Evolutionary conservation across 2,888 invertebrate species (phyloP), one percentile per base, ranked within the genome.

Genomic region (Cynaeus angustus): DNA sequence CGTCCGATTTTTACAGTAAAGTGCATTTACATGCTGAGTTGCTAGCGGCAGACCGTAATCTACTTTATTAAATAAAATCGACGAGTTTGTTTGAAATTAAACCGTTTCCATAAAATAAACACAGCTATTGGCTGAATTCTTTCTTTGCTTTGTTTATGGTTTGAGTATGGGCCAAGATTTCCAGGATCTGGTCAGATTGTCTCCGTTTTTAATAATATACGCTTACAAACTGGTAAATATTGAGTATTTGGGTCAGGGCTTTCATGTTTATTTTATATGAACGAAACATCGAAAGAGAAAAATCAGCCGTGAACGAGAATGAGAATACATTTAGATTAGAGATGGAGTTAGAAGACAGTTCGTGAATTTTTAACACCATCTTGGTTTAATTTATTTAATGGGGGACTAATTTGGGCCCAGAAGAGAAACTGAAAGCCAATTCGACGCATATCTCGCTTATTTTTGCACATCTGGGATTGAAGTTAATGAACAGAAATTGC

Each of bases 151-250:
- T 70, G 65, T 65, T 70, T 70, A 70, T 70, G 28, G 62, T 46
- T 66, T 53, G 66, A 61, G 9, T 41, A 61, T 61, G 48, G 48
- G 61, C 68, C 68, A 68, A 61, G 67, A 67, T 52, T 67, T 61
- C 9, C 62, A 52, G 53, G 55, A 65, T 65, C 46, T 66, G 46
- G 61, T 59, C 70, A 61, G 55, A 70, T 70, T 66, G 66, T 61
- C 66, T 66, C 61, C 66, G 61, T n/a, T 62, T 68, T 62, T 68
- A 62, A 68, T 62, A 68, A 68, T 68, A 53, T 58, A 61, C 67
- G 41, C 46, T 67, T 50, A 56, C 59, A 59, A 59, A 66, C 58
- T 66, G 67, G 53, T 53, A 37, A 61, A 68, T 61, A 58, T 67
- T 62, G 46, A 30, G 55, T 46, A 67, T 68, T 68, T 62, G 68